These are phyloP conservation scores for Cairina moschata DNA, from an alignment of 2,113 vertebrate species.

Conservation along the genomic window DNA sequence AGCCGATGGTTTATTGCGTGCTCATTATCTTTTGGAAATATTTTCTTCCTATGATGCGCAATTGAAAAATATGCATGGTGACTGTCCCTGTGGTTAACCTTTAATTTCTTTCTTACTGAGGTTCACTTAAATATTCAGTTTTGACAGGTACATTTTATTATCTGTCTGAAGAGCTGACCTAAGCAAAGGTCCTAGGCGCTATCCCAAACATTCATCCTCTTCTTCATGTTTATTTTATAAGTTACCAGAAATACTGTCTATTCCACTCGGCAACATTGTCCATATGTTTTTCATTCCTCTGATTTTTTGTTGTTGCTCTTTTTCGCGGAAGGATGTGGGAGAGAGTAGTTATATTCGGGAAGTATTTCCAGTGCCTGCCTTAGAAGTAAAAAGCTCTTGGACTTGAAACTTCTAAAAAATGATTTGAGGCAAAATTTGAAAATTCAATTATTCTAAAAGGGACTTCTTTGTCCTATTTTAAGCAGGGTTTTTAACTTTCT, in stretches of 20 bases:
- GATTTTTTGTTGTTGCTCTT: not conserved
- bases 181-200: slow-evolving; percentile 21
- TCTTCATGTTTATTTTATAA: slow-evolving; percentile 41
- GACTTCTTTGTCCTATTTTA: not conserved
- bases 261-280: not conserved
- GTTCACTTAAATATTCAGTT: not conserved
- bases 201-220: not conserved
- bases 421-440: not conserved
- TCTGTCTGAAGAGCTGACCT: not conserved
- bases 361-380: not conserved
- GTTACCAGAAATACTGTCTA: not conserved
- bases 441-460: not conserved
- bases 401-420: not conserved
- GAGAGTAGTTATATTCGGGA: not conserved
- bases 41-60: not conserved
- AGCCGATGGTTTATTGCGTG: not conserved
- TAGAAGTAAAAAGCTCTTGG: not conserved
- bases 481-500: not conserved
- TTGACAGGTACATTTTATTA: slow-evolving; percentile 32
- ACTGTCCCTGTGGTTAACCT: slow-evolving; percentile 5
- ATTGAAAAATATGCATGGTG: slow-evolving; percentile 13
- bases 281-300: not conserved
- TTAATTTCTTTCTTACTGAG: not conserved
- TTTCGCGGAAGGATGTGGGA: not conserved
- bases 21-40: slow-evolving; percentile 23